Percentiles rank a stretch among this genome's conserved stretches.
phyloP scores from a whole-genome alignment of 2,888 invertebrate genomes.

The Watsonalla cultraria region DNA sequence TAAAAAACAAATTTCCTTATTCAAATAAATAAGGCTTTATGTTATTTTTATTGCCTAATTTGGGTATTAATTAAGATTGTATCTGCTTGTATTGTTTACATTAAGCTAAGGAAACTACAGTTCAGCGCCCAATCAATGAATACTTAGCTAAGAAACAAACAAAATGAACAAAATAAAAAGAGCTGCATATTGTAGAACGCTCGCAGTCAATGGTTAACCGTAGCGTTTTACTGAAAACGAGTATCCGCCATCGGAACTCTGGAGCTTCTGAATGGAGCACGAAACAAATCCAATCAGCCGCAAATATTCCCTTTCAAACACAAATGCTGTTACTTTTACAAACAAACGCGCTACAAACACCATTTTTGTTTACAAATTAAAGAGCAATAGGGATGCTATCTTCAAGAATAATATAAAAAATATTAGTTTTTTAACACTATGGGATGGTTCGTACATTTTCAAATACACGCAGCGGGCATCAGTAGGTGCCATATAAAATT shows the following conservation, averaged over 20 bases:
- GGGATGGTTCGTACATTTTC: neutral
- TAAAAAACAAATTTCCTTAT: too few relatives aligned
- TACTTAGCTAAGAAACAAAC: constrained; percentile 45
- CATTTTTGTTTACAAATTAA: constrained; percentile 28
- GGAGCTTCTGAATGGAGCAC: constrained; percentile 40
- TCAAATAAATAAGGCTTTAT: too few relatives aligned
- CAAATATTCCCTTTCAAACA: constrained; percentile 37
- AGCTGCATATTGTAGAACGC: constrained; percentile 44
- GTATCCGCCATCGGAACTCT: constrained; percentile 34
- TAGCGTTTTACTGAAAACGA: constrained; percentile 45
- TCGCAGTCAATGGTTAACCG: constrained; percentile 46
- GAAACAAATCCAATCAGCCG: constrained; percentile 64
- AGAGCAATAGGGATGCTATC: constrained; percentile 4
- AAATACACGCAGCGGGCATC: neutral
- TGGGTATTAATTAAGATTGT: too few relatives aligned
- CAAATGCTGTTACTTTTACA: constrained; percentile 37
- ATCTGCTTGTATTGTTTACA: neutral
- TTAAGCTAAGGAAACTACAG: constrained; percentile 25
- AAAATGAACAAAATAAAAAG: constrained; percentile 47
- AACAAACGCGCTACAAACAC: constrained; percentile 16
- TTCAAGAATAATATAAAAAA: too few relatives aligned
- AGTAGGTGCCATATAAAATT: neutral
- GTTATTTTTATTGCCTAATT: too few relatives aligned
- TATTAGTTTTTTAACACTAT: neutral
- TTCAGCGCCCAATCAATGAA: constrained; percentile 42